Base-by-base conservation (phyloP, 1,140 invertebrate genomes). In the Drosophila chauvacae region DNA sequence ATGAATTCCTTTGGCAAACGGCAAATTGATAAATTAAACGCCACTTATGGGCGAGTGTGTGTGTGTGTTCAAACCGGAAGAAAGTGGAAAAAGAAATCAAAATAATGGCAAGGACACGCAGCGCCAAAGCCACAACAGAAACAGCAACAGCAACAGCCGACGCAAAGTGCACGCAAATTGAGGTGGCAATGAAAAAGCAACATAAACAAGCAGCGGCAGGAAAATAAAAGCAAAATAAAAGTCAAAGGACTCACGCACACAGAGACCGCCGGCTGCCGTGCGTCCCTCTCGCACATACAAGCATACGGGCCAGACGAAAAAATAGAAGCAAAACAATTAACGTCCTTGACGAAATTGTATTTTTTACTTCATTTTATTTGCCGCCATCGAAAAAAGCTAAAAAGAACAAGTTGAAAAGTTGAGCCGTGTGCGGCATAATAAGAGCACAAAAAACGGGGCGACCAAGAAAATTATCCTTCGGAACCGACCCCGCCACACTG, bases 241-340 rank as follows among this genome's bases (percentile, higher is more conserved):
- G 78, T 82, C 80, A 91, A 90, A 90, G 81, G 72, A 83, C 75
- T 71, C 64, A 11, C 42, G 28, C 62, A 58, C 71, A 59, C 72
- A 70, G 26, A 51, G 51, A 58, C n/a, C 63, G 50, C 55, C 39
- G 30, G 39, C 41, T 42, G 42, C 41, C 23, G 1, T 33, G 55
- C 33, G 3, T 39, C 59, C 33, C 53, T n/a, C n/a, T 23, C 45
- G 14, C 73, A 51, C 30, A 65, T 45, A 48, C 50, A 62, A 20
- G 35, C 53, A 77, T 59, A 35, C 55, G 61, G 55, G 77, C 61
- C 55, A 56, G 75, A 68, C 81, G 72, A 79, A 83, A 86, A 90
- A 90, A 90, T 90, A 90, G 87, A 90, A 90, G 86, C 86, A 90
- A 90, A 90, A 90, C 87, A 90, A 90, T 90, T 90, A 86, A 90